A percentile compares a stretch with the other conserved stretches of the same genome.
phyloP scores from a whole-genome alignment of 1,140 invertebrate genomes.

The Hetaerina americana region DNA sequence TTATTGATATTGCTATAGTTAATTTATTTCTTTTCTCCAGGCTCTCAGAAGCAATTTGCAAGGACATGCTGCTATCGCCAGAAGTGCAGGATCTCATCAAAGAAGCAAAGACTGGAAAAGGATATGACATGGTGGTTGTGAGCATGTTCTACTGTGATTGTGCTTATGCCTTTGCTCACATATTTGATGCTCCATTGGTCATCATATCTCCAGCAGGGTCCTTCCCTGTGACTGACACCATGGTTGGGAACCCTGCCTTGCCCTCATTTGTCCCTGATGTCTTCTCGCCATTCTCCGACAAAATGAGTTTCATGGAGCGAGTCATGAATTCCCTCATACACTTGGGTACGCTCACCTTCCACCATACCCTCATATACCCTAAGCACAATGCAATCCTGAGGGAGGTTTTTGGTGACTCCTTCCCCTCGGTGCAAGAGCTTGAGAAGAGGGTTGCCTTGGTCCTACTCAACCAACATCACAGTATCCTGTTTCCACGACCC shows the following conservation, averaged over 20 bases:
- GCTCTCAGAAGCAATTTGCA: not conserved
- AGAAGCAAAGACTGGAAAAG: not conserved
- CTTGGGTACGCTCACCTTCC: not conserved
- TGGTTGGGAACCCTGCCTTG: conserved; percentile 15
- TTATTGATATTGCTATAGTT: too few relatives aligned
- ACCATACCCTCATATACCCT: not conserved
- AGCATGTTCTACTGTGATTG: not conserved
- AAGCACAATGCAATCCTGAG: not conserved
- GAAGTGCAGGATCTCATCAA: not conserved
- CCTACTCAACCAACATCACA: conserved; percentile 21
- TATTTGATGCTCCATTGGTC: conserved; percentile 6
- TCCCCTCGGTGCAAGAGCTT: conserved; percentile 21
- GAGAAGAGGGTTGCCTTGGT: conserved; percentile 22
- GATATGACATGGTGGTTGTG: not conserved
- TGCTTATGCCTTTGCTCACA: not conserved
- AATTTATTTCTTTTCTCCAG: too few relatives aligned
- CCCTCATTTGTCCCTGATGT: conserved; percentile 40
- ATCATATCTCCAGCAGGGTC: conserved; percentile 11
- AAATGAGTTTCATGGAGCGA: conserved; percentile 44
- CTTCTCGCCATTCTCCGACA: conserved; percentile 34
- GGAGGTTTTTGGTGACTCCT: not conserved
- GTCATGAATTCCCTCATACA: conserved; percentile 31
- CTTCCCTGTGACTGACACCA: conserved; percentile 18
- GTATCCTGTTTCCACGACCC: conserved; percentile 18
- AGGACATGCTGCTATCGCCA: not conserved